Evolutionary conservation across 2,113 vertebrate genomes (phyloP), one percentile per base, ranked within the genome.

Genomic region (Mus spicilegus): DNA sequence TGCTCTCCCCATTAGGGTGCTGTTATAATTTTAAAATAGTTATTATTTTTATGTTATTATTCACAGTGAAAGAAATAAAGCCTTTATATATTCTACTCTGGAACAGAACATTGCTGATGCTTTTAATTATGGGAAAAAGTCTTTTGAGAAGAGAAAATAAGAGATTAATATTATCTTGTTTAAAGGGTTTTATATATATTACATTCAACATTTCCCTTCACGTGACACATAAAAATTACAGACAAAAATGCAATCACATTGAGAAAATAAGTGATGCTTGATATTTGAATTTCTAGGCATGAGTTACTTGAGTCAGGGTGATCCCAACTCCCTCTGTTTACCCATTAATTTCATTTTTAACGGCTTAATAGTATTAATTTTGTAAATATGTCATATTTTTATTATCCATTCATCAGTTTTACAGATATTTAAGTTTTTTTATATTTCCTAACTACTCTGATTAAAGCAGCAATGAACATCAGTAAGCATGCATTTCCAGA

Each of bases 11-110:
- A 63, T 39, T 51, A 72, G 89, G 13, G 0, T 51, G 46, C 30
- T 46, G 76, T 65, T 72, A 8, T 91, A 51, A 96, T 92, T 93
- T 1, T 87, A 89, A 42, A 24, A 87, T 87, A 85, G 88, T 90
- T 94, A 77, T 90, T 24, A 77, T 94, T 96, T 93, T 73, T 8
- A 8, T 49, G 6, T 70, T 20, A 49, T 9, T 84, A 49, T 65
- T 84, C 13, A 88, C 39, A 24, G 42, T 7, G 30, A 88, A 3
- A 33, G 0, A 76, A 42, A 51, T 28, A 5, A 36, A 81, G 7
- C 33, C 88, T 92, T 85, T 46, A 54, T 3, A 89, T 1, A 72
- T 86, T 56, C 17, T 78, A 51, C 54, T 11, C 58, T n/a, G 54
- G 3, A 80, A 90, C 90, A 72, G 3, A 61, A 26, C 4, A 89